Evolutionary conservation across 1,140 invertebrate genomes (phyloP).

Genomic region (Psix sp.): DNA sequence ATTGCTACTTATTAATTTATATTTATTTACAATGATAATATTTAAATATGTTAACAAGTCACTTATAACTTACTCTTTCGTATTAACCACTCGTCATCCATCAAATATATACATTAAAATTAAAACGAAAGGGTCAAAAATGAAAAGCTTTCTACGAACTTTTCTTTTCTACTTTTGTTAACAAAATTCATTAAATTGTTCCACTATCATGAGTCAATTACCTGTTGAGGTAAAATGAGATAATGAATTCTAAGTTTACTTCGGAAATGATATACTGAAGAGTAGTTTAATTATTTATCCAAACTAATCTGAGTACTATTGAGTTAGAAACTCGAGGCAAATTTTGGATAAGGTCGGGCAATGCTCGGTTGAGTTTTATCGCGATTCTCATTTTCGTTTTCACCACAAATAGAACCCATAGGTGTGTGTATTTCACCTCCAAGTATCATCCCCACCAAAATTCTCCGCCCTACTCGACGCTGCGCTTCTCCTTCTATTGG

Average conservation of each 20-base stretch:
- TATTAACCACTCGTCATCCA: no score
- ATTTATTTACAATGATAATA: no score
- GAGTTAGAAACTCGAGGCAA: slow-evolving; percentile 51
- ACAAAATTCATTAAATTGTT: slow-evolving; percentile 25
- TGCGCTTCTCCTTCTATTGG: slow-evolving; percentile 58
- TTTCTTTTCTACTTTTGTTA: no score
- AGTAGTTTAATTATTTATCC: slow-evolving; percentile 58
- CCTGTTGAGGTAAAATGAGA: slow-evolving; percentile 53
- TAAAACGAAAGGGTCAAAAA: no score
- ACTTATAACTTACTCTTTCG: no score
- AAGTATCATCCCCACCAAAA: slow-evolving; percentile 43
- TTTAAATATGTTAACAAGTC: no score
- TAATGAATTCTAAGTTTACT: slow-evolving; percentile 54
- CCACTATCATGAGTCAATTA: slow-evolving; percentile 40
- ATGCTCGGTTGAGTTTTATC: slow-evolving; percentile 55
- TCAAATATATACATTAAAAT: no score
- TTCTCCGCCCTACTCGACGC: slow-evolving; percentile 37
- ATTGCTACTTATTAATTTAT: no score
- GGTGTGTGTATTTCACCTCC: slow-evolving; percentile 41
- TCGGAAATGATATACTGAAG: slow-evolving; percentile 51
- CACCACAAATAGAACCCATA: slow-evolving; percentile 39
- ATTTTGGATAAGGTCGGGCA: slow-evolving; percentile 41
- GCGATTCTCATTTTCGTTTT: slow-evolving; percentile 64
- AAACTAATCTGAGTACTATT: slow-evolving; percentile 52
- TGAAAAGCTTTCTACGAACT: no score